Conservation (phyloP, 2,113 vertebrate species). For the Canis aureus region DNA sequence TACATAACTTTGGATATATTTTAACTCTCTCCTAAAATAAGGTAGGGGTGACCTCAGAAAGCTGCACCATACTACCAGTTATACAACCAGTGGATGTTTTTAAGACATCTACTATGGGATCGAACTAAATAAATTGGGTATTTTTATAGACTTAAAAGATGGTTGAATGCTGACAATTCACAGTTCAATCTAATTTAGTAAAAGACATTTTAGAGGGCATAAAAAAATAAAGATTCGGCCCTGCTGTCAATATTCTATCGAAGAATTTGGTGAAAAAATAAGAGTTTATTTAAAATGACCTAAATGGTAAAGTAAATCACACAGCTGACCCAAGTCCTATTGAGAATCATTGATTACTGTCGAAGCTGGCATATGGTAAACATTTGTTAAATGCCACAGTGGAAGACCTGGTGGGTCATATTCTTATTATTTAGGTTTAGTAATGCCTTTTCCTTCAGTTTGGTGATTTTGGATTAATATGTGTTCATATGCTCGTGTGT, state of each 20-base stretch:
- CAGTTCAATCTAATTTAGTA: neutral
- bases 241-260: neutral
- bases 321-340: neutral
- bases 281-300: neutral
- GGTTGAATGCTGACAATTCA: neutral
- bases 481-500: neutral
- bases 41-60: neutral
- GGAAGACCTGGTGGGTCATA: neutral
- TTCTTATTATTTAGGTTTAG: neutral
- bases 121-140: neutral
- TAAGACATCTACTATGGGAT: neutral
- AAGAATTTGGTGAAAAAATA: neutral
- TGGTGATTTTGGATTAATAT: neutral
- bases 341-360: neutral
- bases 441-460: neutral
- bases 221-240: neutral
- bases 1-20: neutral
- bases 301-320: neutral
- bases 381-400: neutral
- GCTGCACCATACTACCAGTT: neutral
- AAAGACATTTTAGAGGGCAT: neutral
- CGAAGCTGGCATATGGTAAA: neutral
- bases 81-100: too few species aligned
- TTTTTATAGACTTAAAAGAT: neutral
- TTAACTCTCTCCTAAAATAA: neutral